Evolutionary conservation across 2,113 vertebrate species (phyloP), one percentile per base, ranked within the genome.

Genomic region (Todiramphus chloris): DNA sequence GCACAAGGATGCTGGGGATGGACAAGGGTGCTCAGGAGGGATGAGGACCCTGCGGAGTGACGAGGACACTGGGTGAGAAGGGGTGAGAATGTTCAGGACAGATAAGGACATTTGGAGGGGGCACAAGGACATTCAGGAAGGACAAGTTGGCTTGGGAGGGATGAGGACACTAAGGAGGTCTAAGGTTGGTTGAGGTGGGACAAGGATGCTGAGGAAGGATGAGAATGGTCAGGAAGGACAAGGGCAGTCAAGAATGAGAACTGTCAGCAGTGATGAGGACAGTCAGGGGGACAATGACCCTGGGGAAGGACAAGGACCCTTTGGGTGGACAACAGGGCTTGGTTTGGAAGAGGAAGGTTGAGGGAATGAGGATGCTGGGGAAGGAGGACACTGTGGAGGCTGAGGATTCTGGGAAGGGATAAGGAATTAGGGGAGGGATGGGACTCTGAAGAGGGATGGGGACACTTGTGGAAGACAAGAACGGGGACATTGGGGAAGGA

Each of bases 261-360:
- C 2, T 1, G 27, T 55, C 62, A 66, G 19, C 0, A 0, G 10
- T 31, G 55, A 39, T 56, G 35, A 78, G 55, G 19, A 55, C 6
- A 2, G 31, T 56, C 1, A 1, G 12, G 30, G n/a, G 31, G 9
- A 67, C 41, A 66, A 23, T 6, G 23, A 25, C 9, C 10, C 18
- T 51, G 37, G n/a, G 73, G 48, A 72, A 83, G 41, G 59, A 74
- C 27, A 68, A 83, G 44, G 59, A 74, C 23, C 33, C 5, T 37
- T 67, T 27, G 37, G 6, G 5, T n/a, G 51, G 41, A 24, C 63
- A 50, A 6, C 1, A 8, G 56, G 23, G 50, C 18, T 88, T n/a
- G 44, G 28, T 25, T 11, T 33, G 48, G 53, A 46, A 8, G 16
- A 27, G 28, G 48, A 16, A 21, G 6, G 3, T 9, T 25, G 30